A percentile compares a stretch with the other conserved stretches of the same genome.
Evolutionary conservation across 2,888 invertebrate species (phyloP).

Genomic region (Drosophila melanosoma): DNA sequence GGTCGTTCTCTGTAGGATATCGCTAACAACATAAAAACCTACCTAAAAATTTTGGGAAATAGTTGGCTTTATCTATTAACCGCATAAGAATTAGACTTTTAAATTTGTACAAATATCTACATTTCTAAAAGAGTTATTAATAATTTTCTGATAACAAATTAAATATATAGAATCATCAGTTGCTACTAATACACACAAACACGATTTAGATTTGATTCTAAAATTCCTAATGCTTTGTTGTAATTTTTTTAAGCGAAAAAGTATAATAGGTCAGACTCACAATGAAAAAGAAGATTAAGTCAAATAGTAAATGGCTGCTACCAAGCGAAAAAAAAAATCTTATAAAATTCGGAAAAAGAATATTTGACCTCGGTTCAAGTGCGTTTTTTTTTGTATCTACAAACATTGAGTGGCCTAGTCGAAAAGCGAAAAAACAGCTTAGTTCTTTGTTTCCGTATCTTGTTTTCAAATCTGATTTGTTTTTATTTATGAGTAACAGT

Average conservation of each 20-base stretch:
- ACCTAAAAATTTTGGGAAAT: not conserved
- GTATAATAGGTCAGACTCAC: no score
- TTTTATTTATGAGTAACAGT: slow-evolving; percentile 76
- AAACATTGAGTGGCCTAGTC: slow-evolving; percentile 21
- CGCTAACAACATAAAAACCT: no score
- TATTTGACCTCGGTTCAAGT: slow-evolving; percentile 61
- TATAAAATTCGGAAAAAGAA: slow-evolving; percentile 10
- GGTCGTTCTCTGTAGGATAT: rapidly evolving
- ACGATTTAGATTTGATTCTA: no score
- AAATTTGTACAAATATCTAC: no score
- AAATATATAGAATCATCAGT: no score
- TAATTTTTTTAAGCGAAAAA: no score
- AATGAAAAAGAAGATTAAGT: not conserved
- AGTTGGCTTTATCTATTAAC: not conserved
- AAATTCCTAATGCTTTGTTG: no score
- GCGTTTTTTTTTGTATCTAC: slow-evolving; percentile 55
- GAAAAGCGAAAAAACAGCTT: slow-evolving; percentile 26
- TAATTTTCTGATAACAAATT: no score
- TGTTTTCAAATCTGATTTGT: slow-evolving; percentile 40
- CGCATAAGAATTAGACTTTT: no score
- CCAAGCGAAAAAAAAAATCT: not conserved
- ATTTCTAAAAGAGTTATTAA: no score
- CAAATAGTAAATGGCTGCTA: not conserved
- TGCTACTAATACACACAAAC: no score
- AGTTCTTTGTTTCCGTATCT: slow-evolving; percentile 38